These are phyloP conservation scores for Hyposoter dolosus DNA, from an alignment of 2,888 invertebrate species.

Conservation along the genomic window DNA sequence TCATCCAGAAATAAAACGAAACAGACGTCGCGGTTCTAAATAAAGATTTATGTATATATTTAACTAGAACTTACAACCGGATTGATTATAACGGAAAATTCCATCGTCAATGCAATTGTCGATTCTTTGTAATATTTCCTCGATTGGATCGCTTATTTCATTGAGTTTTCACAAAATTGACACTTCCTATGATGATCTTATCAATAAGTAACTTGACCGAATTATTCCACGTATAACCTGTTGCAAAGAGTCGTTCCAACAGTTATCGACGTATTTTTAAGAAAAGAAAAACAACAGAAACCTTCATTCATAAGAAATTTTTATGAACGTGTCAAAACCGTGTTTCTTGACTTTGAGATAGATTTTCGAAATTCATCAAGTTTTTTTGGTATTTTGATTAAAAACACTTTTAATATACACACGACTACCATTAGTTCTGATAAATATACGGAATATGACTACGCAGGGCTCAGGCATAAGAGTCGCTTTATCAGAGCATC, in stretches of 20 bases:
- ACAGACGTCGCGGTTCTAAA: no score
- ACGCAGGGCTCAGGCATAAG: constrained; percentile 69
- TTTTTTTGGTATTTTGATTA: background rate
- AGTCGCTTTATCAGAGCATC: background rate
- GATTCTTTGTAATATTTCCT: no score
- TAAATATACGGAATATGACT: constrained; percentile 59
- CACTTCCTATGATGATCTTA: no score
- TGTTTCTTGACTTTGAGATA: background rate
- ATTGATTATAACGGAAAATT: no score
- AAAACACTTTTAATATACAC: constrained; percentile 49
- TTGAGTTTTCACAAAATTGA: no score
- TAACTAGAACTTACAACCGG: no score
- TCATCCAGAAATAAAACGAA: no score
- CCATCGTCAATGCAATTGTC: no score
- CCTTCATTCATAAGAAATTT: background rate
- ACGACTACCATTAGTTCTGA: constrained; percentile 70
- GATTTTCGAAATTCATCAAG: background rate
- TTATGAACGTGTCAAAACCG: background rate
- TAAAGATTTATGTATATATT: no score
- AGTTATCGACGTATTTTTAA: background rate
- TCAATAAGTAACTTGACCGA: no score
- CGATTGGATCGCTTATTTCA: no score
- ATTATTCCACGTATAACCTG: no score
- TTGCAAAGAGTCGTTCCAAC: background rate
- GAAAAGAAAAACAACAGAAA: background rate